A percentile compares a stretch with the other conserved stretches of the same genome.
Evolutionary conservation across 2,797 vertebrate species (phyloP).

Genomic region (Rallus crepitans): DNA sequence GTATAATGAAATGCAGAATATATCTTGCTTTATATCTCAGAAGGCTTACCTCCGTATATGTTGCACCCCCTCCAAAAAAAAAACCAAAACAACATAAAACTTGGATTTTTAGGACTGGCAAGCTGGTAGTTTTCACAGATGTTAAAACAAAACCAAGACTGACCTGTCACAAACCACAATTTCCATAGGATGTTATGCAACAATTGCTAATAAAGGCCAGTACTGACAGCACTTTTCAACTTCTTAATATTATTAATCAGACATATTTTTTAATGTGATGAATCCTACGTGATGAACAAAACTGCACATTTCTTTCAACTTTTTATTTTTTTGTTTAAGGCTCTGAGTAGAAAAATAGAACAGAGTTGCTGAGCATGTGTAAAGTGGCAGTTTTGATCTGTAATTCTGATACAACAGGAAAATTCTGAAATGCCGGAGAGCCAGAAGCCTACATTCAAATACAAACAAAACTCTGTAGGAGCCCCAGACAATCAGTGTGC

Average conservation of each 20-base stretch:
- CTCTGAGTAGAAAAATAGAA: neutral
- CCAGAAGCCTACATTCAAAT: neutral
- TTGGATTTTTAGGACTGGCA: neutral
- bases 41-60: neutral
- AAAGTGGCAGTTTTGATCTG: neutral
- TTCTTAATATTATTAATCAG: neutral
- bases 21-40: neutral
- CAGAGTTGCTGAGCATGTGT: neutral
- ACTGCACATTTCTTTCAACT: rapidly evolving
- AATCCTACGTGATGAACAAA: neutral
- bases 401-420: neutral
- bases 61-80: rapidly evolving
- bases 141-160: neutral
- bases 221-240: neutral
- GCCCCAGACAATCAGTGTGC: neutral
- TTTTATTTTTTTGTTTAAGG: neutral
- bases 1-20: neutral
- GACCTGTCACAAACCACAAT: neutral
- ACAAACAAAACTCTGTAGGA: rapidly evolving
- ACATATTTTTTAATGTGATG: neutral
- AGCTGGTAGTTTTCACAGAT: neutral
- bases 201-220: neutral
- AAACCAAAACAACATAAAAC: neutral
- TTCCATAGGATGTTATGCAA: neutral
- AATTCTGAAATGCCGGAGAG: neutral